Percentiles rank a stretch among this genome's conserved stretches.
These are phyloP conservation scores for Eupithecia vulgata DNA, from an alignment of 2,888 invertebrate genomes.

Conservation along the genomic window DNA sequence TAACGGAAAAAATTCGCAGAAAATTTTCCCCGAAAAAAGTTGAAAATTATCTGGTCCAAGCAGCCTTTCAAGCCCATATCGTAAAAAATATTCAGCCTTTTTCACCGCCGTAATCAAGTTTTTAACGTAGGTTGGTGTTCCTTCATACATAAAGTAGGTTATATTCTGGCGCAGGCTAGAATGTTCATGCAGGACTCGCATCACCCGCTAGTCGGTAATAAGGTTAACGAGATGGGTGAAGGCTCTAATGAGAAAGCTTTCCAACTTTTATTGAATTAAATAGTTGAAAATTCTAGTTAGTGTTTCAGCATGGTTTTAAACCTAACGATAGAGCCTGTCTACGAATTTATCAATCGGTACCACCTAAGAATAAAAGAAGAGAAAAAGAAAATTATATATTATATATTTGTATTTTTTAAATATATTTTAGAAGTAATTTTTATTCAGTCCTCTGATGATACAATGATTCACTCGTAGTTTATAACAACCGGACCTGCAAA, in stretches of 20 bases:
- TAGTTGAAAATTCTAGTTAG: slow-evolving; percentile 43
- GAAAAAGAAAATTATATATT: too few species aligned
- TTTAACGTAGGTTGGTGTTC: slow-evolving; percentile 52
- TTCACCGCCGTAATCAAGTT: slow-evolving; percentile 35
- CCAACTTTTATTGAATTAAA: slow-evolving; percentile 65
- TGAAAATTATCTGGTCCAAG: slow-evolving; percentile 31
- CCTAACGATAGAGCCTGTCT: neutral
- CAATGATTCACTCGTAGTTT: neutral
- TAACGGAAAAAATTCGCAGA: slow-evolving; percentile 9
- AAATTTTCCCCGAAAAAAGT: slow-evolving; percentile 13
- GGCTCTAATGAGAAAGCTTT: slow-evolving; percentile 67
- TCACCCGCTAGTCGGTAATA: slow-evolving; percentile 60
- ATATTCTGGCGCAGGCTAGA: slow-evolving; percentile 42
- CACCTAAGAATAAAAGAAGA: too few species aligned
- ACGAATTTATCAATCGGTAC: neutral
- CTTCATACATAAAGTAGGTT: slow-evolving; percentile 49
- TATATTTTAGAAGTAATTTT: neutral
- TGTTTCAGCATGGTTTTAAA: slow-evolving; percentile 4
- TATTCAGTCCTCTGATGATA: neutral
- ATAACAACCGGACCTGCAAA: slow-evolving; percentile 8
- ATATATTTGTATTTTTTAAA: too few species aligned
- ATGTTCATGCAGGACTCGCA: slow-evolving; percentile 56
- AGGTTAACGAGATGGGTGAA: slow-evolving; percentile 74
- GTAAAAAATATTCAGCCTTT: slow-evolving; percentile 27
- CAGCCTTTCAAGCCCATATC: slow-evolving; percentile 29